Evolutionary conservation across 1,140 invertebrate species (phyloP).

Genomic region (Anadara kagoshimensis): DNA sequence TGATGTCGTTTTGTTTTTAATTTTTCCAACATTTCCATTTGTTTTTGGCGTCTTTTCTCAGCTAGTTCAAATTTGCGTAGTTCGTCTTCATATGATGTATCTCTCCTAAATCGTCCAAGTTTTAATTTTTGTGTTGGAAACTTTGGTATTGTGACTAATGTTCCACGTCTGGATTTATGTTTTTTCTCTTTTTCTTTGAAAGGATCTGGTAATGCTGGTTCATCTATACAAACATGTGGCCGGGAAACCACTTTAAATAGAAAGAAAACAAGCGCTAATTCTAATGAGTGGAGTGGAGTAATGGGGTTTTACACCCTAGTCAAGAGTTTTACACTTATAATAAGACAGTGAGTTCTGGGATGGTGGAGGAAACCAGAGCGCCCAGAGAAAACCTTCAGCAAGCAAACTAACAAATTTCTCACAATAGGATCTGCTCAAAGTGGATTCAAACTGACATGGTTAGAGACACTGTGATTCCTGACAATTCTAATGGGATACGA

Average conservation of each 20-base stretch:
- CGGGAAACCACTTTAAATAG: constrained; percentile 3
- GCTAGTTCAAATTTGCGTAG: constrained; percentile 54
- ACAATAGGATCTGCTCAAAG: too few relatives aligned
- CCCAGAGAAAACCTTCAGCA: too few relatives aligned
- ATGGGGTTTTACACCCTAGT: too few relatives aligned
- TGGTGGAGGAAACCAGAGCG: too few relatives aligned
- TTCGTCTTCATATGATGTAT: constrained; percentile 60
- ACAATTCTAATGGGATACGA: too few relatives aligned
- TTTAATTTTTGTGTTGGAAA: constrained; percentile 28
- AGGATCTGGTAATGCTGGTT: constrained; percentile 34
- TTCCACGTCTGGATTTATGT: not conserved
- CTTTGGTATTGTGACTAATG: constrained; percentile 8
- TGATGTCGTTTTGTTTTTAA: constrained; percentile 33
- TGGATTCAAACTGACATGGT: too few relatives aligned
- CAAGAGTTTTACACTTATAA: too few relatives aligned
- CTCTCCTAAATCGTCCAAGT: constrained; percentile 40
- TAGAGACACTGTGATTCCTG: too few relatives aligned
- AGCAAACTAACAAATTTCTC: too few relatives aligned
- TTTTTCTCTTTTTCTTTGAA: not conserved
- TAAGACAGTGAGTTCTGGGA: too few relatives aligned
- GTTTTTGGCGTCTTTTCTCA: constrained; percentile 57
- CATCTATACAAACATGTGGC: constrained; percentile 22
- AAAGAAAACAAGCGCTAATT: too few relatives aligned
- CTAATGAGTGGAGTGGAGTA: too few relatives aligned
- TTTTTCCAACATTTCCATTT: constrained; percentile 55